Conservation (phyloP, 2,888 invertebrate genomes). For the Lepidochitona cinerea region DNA sequence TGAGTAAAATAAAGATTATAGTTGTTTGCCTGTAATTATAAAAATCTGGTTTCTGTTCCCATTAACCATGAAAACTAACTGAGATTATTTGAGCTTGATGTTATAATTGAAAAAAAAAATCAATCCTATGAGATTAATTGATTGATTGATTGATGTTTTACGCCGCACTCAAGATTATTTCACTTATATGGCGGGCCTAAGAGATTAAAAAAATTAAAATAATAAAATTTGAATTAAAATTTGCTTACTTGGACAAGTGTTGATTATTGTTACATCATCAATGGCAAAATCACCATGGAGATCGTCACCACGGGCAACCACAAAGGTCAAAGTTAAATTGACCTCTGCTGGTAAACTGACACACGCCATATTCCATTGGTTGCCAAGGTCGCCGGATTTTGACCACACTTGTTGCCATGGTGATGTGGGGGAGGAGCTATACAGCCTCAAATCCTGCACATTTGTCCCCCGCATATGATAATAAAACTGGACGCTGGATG, state of each 20-base stretch:
- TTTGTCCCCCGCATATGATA: constrained; percentile 37
- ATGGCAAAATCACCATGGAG: constrained; percentile 47
- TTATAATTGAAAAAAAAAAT: too few relatives aligned
- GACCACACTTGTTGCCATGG: neutral
- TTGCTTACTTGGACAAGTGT: constrained; percentile 30
- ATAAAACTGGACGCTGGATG: constrained; percentile 44
- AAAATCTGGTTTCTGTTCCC: too few relatives aligned
- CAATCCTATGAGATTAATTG: too few relatives aligned
- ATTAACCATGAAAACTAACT: too few relatives aligned
- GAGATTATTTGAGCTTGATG: too few relatives aligned
- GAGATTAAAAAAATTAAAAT: too few relatives aligned
- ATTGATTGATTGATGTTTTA: too few relatives aligned
- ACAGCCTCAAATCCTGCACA: neutral
- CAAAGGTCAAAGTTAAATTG: constrained; percentile 38
- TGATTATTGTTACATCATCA: constrained; percentile 45
- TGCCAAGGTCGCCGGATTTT: constrained; percentile 25
- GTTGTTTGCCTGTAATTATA: too few relatives aligned
- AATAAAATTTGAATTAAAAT: too few relatives aligned
- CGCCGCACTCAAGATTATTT: too few relatives aligned
- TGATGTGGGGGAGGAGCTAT: neutral
- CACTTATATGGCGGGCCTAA: too few relatives aligned
- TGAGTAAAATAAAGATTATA: too few relatives aligned
- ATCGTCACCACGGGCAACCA: constrained; percentile 32
- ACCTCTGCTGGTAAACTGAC: constrained; percentile 36
- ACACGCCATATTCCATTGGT: constrained; percentile 42